Evolutionary conservation across 2,113 vertebrate genomes (phyloP).

Genomic region (Muscicapa adusta): DNA sequence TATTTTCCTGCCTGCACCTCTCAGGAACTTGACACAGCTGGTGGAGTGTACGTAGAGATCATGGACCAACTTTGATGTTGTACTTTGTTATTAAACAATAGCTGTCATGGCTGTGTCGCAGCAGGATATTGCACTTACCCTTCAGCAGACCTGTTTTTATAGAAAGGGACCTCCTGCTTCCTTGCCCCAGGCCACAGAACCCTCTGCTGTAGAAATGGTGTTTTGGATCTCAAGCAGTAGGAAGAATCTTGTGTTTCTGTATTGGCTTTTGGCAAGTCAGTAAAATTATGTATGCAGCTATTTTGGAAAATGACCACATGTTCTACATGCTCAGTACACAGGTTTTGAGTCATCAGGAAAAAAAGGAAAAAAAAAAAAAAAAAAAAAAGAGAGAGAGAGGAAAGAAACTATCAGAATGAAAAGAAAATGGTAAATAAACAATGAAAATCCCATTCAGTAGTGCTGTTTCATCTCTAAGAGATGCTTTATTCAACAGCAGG

Average conservation of each 20-base stretch:
- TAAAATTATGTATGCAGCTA: not conserved
- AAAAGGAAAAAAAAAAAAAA: not conserved
- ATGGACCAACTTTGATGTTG: conserved; percentile 17
- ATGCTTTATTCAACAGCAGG: conserved; percentile 27
- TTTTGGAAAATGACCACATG: not conserved
- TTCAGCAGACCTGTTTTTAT: conserved; percentile 19
- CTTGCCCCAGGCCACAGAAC: not conserved
- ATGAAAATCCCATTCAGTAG: not conserved
- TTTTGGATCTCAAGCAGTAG: not conserved
- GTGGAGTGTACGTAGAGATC: not conserved
- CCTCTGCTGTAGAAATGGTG: not conserved
- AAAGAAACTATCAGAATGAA: not conserved
- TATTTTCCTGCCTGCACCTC: not conserved
- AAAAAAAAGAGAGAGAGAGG: no score
- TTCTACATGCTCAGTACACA: not conserved
- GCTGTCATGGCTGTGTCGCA: not conserved
- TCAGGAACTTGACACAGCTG: conserved; percentile 25
- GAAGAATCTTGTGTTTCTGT: not conserved
- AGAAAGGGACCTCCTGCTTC: conserved; percentile 21
- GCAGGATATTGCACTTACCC: not conserved
- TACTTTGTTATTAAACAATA: conserved; percentile 18
- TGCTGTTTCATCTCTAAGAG: conserved; percentile 33
- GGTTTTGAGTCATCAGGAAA: not conserved
- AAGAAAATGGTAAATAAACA: not conserved
- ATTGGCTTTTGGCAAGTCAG: not conserved